Conservation (phyloP, 2,113 vertebrate species). For the Poeciliopsis prolifica region DNA sequence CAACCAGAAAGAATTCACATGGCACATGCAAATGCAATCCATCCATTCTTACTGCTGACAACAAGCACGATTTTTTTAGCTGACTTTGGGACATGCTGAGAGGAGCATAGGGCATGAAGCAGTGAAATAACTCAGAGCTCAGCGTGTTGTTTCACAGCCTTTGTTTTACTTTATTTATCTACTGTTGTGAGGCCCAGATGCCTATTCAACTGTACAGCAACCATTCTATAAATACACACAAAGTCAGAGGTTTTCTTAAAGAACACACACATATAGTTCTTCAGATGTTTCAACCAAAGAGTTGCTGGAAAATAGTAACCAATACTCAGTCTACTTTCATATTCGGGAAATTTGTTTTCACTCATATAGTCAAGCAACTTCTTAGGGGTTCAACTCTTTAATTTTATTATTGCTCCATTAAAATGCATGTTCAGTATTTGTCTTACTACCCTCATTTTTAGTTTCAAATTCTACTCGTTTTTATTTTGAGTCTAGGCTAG, state of each 20-base stretch:
- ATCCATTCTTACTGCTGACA: slow-evolving; percentile 46
- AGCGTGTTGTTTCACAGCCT: slow-evolving; percentile 32
- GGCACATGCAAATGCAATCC: slow-evolving; percentile 29
- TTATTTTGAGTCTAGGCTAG: slow-evolving; percentile 42
- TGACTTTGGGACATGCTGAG: slow-evolving; percentile 51
- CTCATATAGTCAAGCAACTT: slow-evolving; percentile 58
- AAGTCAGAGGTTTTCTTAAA: slow-evolving; percentile 22
- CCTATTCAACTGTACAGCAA: slow-evolving; percentile 39
- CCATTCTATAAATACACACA: slow-evolving; percentile 18
- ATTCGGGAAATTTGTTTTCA: slow-evolving; percentile 24
- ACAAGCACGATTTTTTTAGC: slow-evolving; percentile 48
- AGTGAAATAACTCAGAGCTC: slow-evolving; percentile 54
- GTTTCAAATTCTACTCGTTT: slow-evolving; percentile 60
- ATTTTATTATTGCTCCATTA: slow-evolving; percentile 56
- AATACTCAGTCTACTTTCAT: slow-evolving; percentile 22
- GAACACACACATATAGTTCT: slow-evolving; percentile 9
- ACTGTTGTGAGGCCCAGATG: slow-evolving; percentile 25
- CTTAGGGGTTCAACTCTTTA: slow-evolving; percentile 57
- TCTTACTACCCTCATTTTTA: slow-evolving; percentile 51
- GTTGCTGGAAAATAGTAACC: slow-evolving; percentile 19
- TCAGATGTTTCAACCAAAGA: slow-evolving; percentile 37
- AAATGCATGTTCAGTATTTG: slow-evolving; percentile 61
- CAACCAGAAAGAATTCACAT: slow-evolving; percentile 29
- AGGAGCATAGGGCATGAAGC: slow-evolving; percentile 46
- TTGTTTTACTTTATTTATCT: slow-evolving; percentile 13